Percentiles rank a stretch among this genome's conserved stretches.
Evolutionary conservation across 2,888 invertebrate genomes (phyloP).

Genomic region (Xestobium rufovillosum): DNA sequence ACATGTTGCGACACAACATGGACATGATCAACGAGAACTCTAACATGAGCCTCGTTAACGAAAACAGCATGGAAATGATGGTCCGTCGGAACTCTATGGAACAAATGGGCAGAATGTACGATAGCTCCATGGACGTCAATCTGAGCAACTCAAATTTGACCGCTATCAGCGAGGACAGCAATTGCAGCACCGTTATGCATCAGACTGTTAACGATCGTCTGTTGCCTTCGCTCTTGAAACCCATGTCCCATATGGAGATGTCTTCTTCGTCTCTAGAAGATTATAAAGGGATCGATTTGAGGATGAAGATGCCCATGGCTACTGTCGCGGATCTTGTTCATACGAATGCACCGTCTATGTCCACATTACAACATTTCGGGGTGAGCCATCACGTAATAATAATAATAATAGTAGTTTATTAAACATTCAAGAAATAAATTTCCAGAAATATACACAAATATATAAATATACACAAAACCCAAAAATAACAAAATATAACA

Average conservation of each 20-base stretch:
- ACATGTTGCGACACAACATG: constrained; percentile 40
- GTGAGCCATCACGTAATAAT: no score
- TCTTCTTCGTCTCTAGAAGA: constrained; percentile 37
- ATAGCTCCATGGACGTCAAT: constrained; percentile 36
- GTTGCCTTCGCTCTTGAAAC: not conserved
- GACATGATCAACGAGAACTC: constrained; percentile 34
- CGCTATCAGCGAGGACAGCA: constrained; percentile 29
- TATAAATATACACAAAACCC: no score
- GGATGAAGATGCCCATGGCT: constrained; percentile 56
- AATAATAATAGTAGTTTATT: no score
- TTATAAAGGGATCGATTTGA: constrained; percentile 57
- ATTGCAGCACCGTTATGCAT: constrained; percentile 23
- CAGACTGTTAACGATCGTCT: no score
- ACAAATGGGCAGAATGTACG: constrained; percentile 25
- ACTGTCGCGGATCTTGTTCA: constrained; percentile 45
- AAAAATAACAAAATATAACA: no score
- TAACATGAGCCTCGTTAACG: constrained; percentile 35
- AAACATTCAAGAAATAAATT: no score
- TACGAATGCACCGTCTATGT: constrained; percentile 50
- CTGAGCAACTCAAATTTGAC: constrained; percentile 28
- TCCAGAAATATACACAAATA: no score
- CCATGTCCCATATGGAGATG: not conserved
- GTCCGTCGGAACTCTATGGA: constrained; percentile 29
- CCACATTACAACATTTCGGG: constrained; percentile 46
- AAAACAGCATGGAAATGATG: constrained; percentile 35